phyloP scores from a whole-genome alignment of 2,113 vertebrate genomes.

The Laticauda laticaudata region DNA sequence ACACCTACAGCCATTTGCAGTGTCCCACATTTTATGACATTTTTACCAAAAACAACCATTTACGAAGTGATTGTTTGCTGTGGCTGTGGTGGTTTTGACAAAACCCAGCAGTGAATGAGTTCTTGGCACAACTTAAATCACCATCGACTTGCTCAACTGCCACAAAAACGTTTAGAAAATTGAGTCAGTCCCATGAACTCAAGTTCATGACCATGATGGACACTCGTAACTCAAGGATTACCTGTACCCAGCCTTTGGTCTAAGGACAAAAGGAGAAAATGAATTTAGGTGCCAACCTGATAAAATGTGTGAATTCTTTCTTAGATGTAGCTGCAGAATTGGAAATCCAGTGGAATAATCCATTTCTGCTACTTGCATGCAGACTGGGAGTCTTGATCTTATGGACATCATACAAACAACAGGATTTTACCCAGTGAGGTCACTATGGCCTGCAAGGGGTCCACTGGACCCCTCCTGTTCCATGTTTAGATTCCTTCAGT shows the following conservation, averaged over 20 bases:
- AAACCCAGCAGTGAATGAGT: too few species aligned
- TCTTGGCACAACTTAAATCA: not conserved
- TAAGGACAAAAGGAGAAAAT: not conserved
- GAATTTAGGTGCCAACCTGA: not conserved
- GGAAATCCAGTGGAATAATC: not conserved
- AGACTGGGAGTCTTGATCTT: not conserved
- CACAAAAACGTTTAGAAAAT: not conserved
- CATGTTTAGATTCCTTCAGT: not conserved
- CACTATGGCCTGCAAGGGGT: not conserved
- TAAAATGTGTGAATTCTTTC: not conserved
- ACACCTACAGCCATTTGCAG: not conserved
- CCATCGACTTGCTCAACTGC: not conserved
- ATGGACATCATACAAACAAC: not conserved
- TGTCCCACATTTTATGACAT: not conserved
- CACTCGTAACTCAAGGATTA: not conserved
- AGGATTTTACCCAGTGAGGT: not conserved
- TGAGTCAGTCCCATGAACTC: not conserved
- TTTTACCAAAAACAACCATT: not conserved
- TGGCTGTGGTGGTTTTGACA: too few species aligned
- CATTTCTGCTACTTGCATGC: not conserved
- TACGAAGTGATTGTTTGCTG: too few species aligned
- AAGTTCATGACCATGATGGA: not conserved
- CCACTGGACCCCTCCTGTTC: not conserved
- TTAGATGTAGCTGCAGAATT: not conserved
- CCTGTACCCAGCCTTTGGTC: not conserved